Base-by-base conservation (phyloP, 2,888 invertebrate species). In the Ecdyonurus torrentis region DNA sequence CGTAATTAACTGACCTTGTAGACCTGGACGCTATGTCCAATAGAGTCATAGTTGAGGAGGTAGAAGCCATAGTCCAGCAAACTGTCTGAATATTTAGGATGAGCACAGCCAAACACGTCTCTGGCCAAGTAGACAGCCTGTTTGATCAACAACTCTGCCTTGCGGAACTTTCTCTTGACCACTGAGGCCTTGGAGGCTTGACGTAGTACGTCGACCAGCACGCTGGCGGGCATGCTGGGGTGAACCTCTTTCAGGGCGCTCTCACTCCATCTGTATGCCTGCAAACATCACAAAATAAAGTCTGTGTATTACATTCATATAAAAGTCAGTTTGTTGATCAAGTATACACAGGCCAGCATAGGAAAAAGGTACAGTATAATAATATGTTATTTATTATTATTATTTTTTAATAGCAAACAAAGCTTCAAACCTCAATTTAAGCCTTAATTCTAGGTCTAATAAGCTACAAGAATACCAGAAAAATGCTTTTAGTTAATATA, bases 61-160 rank as follows among this genome's bases (percentile, higher is more conserved):
- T 89, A 94, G 78, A 91, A 94, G 67, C 91, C 95, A 74, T 89
- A 91, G 77, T 94, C 93, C 68, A 90, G 79, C 64, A 95, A 78
- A 55, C 89, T 85, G 73, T 91, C 90, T 23, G 93, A 87, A 74
- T 86, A 88, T 70, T 87, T 86, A 63, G 89, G 91, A 77, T 91
- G 90, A n/a, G 77, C 74, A 23, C 58, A 65, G 20, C 76, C 76
- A 71, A 75, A 76, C 50, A 72, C 69, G 63, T 76, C 75, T 64
- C 84, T 79, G 18, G 89, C 86, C 62, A 85, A 77, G 65, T 82
- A 82, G 55, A 90, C 85, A 0, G 91, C 93, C 76, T 91, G 87
- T 66, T 85, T 83, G 68, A 93, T 89, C 61, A 94, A 78, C 67
- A 89, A 77, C 68, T 89, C 89, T 24, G 93, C 94, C 70, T 85